Base-by-base conservation (phyloP, 2,113 vertebrate species). In the Labeo catla region DNA sequence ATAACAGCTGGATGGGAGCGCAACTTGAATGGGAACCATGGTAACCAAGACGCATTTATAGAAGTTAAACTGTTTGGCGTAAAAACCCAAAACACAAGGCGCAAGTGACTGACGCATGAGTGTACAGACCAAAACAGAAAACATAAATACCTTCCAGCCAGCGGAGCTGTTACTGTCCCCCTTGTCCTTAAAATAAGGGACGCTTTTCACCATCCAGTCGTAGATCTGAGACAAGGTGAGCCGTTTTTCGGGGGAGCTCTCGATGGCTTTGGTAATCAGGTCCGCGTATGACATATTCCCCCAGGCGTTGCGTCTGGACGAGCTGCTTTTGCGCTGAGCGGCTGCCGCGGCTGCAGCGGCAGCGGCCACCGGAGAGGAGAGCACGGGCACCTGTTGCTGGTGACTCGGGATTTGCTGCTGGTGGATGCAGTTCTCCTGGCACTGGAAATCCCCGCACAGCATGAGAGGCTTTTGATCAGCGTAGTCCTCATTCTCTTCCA, bases 191-290 rank as follows among this genome's bases (percentile, higher is more conserved):
- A 99, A 99, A 92, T 99, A 98, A 61, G 98, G 97, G 65, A 98
- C 97, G 78, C 95, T 98, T 93, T 97, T 97, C 94, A 98, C 98
- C 98, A 98, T 99, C 98, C 98, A 98, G 94, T 99, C 98, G 90
- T 99, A 99, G 87, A 99, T 98, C 95, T 98, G 98, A 23, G 97
- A 98, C 87, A 99, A 93, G 16, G 98, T 99, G 76, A 99, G 96
- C 52, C 98, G 93, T 94, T 96, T 98, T 94, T 99, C 98, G 0
- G 97, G 96, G 45, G 98, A 97, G 91, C 98, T 99, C 93, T 99
- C 97, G 93, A 99, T 98, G 83, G 98, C 98, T 94, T 97, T 97
- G 88, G 97, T 99, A 92, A 99, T 99, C 92, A 99, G 97, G 93
- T 99, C 98, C 76, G 98, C 98, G 88, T 99, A 99, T 9, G 98